Evolutionary conservation across 2,113 vertebrate genomes (phyloP).

Genomic region (Cinclus mexicanus): DNA sequence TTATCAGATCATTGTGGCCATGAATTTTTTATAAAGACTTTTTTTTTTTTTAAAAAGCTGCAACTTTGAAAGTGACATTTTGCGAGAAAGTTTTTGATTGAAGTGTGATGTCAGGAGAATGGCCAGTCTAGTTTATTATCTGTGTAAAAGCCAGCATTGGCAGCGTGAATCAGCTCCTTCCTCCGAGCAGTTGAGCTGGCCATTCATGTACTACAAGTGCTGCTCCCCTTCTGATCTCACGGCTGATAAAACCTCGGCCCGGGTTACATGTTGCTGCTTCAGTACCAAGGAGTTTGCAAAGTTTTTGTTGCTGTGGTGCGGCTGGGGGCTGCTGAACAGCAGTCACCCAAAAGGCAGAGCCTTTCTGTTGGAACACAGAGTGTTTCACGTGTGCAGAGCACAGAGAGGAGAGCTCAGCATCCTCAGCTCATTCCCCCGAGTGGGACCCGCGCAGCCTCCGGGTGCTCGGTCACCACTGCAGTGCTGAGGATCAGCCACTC

Average conservation of each 20-base stretch:
- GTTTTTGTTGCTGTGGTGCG: not conserved
- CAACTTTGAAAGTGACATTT: slow-evolving; percentile 86
- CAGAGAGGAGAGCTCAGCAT: not conserved
- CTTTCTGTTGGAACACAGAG: not conserved
- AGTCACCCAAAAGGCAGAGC: not conserved
- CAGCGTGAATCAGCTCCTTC: slow-evolving; percentile 8
- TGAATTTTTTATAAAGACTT: slow-evolving; percentile 87
- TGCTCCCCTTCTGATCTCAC: not conserved
- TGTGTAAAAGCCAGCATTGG: not conserved
- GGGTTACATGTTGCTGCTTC: not conserved
- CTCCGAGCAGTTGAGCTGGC: not conserved
- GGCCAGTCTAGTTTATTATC: slow-evolving; percentile 66
- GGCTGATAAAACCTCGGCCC: not conserved
- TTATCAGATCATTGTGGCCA: slow-evolving; percentile 85
- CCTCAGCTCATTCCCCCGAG: not conserved
- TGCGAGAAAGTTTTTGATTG: slow-evolving; percentile 75
- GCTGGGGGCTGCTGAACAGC: not conserved
- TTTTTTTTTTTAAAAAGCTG: slow-evolving; percentile 64
- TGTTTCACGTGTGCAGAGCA: not conserved
- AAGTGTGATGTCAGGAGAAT: slow-evolving; percentile 74
- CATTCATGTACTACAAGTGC: not conserved
- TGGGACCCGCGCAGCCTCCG: fast-evolving
- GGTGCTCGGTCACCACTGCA: not conserved
- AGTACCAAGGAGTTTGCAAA: not conserved
- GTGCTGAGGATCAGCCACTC: fast-evolving